These are phyloP conservation scores for Mastacembelus armatus DNA, from an alignment of 2,797 vertebrate genomes.

Conservation along the genomic window DNA sequence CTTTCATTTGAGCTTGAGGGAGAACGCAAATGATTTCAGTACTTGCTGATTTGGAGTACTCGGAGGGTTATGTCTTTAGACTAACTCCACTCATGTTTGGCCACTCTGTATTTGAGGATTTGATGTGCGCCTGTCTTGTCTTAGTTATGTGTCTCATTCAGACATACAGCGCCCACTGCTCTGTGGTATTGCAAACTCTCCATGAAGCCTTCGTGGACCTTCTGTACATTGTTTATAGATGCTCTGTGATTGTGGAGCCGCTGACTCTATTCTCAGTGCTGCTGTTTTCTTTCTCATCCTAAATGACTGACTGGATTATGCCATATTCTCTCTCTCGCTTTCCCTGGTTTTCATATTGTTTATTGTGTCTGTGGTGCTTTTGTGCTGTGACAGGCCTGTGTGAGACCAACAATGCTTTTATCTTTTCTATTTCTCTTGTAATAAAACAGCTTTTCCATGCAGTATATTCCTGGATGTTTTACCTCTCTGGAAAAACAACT, in stretches of 20 bases:
- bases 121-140: slow-evolving; percentile 49
- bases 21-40: slow-evolving; percentile 20
- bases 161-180: slow-evolving; percentile 40
- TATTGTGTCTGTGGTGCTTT: slow-evolving; percentile 77
- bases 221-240: slow-evolving; percentile 63
- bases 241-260: slow-evolving; percentile 72
- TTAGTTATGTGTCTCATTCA: slow-evolving; percentile 50
- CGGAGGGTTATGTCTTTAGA: slow-evolving; percentile 1
- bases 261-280: slow-evolving; percentile 67
- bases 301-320: slow-evolving; percentile 51
- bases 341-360: slow-evolving; percentile 49
- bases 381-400: slow-evolving; percentile 76
- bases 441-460: slow-evolving; percentile 80
- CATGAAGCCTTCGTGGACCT: slow-evolving; percentile 44
- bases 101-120: slow-evolving; percentile 16
- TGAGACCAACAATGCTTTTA: slow-evolving; percentile 80
- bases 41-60: slow-evolving; percentile 20
- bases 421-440: slow-evolving; percentile 83
- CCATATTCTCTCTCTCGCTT: slow-evolving; percentile 37
- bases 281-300: slow-evolving; percentile 57
- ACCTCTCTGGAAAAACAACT: background rate
- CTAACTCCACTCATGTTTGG: slow-evolving; percentile 11
- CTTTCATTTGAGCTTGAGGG: slow-evolving; percentile 44
- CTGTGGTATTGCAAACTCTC: slow-evolving; percentile 51
- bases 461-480: slow-evolving; percentile 29